Base-by-base conservation (phyloP, 2,113 vertebrate genomes). In the Hypocryptadius cinnamomeus region DNA sequence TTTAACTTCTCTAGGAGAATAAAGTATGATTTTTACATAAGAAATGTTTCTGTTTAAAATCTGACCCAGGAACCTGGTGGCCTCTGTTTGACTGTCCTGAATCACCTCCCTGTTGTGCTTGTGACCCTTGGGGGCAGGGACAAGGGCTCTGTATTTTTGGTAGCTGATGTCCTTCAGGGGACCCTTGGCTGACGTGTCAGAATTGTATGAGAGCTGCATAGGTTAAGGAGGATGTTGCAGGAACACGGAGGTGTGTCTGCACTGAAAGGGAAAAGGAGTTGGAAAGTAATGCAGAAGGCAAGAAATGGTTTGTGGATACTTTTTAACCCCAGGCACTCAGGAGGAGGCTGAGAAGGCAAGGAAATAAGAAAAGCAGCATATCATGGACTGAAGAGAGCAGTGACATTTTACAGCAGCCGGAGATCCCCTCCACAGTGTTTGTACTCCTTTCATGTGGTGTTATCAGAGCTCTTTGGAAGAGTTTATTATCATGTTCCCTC, bases 401-500 rank as follows among this genome's bases (percentile, higher is more conserved):
- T 95, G 87, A 88, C 60, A 60, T 94, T 94, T 94, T 90, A 84
- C 91, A 95, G 87, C 82, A 94, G 76, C 47, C 0, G 3, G 70
- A 78, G 68, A 90, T 94, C 85, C 86, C 45, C 30, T 76, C 45
- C 65, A 50, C 48, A 35, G 69, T 80, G 76, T 94, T 94, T 95
- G 85, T 71, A 61, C 14, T 93, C 79, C 94, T 96, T 96, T 96
- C 93, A 95, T 94, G 91, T 96, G 87, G 69, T 78, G 82, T 92
- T 96, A 95, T 94, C 95, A 71, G 94, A 73, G 53, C 59, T 73
- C 79, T 83, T 86, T 92, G 81, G 10, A 3, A 45, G 72, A 63
- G 85, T 91, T 95, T 94, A 94, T 96, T 94, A 92, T 92, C 60
- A 0, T 92, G 60, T 73, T 92, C 81, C 91, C 68, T 65, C 87